Conservation (phyloP, 30 jellyfish, hydroid and myxozoan species). For the Aurelia coerulea region DNA sequence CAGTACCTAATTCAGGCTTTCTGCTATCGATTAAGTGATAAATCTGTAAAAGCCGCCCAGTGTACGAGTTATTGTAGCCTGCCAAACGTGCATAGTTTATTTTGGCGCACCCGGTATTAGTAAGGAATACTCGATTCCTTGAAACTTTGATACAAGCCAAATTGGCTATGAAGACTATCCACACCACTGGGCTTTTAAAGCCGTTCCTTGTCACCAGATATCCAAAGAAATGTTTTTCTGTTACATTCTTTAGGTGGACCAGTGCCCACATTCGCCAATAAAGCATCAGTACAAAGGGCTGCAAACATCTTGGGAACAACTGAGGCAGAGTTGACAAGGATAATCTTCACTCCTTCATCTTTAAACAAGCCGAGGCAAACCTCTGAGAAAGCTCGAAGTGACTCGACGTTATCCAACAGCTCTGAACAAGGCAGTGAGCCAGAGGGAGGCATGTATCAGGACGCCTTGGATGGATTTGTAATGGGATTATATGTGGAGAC, state of each 20-base stretch:
- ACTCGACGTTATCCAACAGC: conserved; percentile 32
- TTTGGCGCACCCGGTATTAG: too few species aligned
- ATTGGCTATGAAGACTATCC: too few species aligned
- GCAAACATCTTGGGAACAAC: conserved; percentile 92
- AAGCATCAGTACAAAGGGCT: conserved; percentile 84
- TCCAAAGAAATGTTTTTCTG: not conserved
- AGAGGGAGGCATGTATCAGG: conserved; percentile 50
- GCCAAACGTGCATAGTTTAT: too few species aligned
- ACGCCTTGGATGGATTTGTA: conserved; percentile 87
- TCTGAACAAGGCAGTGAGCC: conserved; percentile 28
- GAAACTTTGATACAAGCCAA: too few species aligned
- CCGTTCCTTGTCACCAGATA: not conserved
- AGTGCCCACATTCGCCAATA: conserved; percentile 74
- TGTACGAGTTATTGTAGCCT: too few species aligned
- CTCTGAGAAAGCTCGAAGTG: conserved; percentile 51
- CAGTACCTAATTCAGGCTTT: too few species aligned
- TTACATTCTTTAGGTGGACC: conserved; percentile 25
- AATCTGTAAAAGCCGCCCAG: too few species aligned
- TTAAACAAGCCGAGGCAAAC: conserved; percentile 52
- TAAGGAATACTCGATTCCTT: too few species aligned
- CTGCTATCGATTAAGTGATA: too few species aligned
- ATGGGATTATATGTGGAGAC: conserved; percentile 96
- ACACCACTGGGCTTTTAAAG: too few species aligned
- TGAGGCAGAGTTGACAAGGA: conserved; percentile 75
- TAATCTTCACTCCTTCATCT: conserved; percentile 75